Conservation (phyloP, 2,888 invertebrate species). For the Nesidiocoris tenuis region DNA sequence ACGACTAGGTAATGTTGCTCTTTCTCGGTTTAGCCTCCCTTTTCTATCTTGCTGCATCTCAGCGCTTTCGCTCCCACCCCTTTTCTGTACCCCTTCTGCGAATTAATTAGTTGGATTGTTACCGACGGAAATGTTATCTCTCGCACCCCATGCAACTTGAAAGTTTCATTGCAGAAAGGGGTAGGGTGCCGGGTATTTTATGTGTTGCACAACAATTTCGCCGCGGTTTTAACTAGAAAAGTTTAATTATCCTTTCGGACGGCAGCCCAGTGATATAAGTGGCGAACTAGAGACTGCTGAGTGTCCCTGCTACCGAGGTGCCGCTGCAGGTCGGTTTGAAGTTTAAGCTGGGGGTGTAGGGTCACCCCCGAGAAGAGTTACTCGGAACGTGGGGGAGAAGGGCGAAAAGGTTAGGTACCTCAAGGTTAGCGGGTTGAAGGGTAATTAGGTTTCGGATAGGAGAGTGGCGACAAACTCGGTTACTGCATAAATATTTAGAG, state of each 20-base stretch:
- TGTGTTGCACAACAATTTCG: slow-evolving; percentile 34
- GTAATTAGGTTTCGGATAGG: slow-evolving; percentile 41
- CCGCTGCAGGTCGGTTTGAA: background rate
- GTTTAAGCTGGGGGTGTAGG: background rate
- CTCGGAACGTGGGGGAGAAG: slow-evolving; percentile 8
- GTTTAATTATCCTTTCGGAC: slow-evolving; percentile 37
- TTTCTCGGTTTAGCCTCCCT: background rate
- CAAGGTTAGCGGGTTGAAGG: slow-evolving; percentile 35
- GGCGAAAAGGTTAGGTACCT: slow-evolving; percentile 13
- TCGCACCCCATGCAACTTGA: background rate
- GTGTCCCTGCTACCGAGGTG: background rate
- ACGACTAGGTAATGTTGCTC: background rate
- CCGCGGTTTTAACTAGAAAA: slow-evolving; percentile 36
- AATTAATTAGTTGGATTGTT: slow-evolving; percentile 30
- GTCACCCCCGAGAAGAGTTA: background rate
- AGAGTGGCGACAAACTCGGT: slow-evolving; percentile 42
- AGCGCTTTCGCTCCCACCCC: background rate
- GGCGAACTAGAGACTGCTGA: background rate
- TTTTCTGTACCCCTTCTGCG: background rate
- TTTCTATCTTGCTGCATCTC: background rate
- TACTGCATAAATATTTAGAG: slow-evolving; percentile 44
- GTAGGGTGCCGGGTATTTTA: slow-evolving; percentile 16
- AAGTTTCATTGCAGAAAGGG: slow-evolving; percentile 26
- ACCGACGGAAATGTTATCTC: slow-evolving; percentile 21
- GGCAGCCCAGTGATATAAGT: slow-evolving; percentile 36